These are phyloP conservation scores for Chloroclystis v-ata DNA, from an alignment of 2,888 invertebrate species.

Conservation along the genomic window DNA sequence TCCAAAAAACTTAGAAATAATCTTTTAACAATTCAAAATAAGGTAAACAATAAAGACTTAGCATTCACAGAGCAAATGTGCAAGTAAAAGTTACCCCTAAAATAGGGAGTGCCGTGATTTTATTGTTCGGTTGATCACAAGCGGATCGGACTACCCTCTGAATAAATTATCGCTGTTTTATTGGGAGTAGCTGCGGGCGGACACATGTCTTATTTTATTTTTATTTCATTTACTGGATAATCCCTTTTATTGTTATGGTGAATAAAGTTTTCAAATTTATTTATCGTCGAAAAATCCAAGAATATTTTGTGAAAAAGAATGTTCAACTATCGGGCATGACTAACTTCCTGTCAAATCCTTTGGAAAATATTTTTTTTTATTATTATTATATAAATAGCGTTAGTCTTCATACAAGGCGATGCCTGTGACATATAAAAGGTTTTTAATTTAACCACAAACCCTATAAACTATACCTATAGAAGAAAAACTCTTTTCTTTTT, in stretches of 20 bases:
- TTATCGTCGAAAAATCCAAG: too few species aligned
- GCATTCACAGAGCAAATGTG: slow-evolving; percentile 9
- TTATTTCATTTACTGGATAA: slow-evolving; percentile 17
- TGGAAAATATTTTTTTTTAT: too few species aligned
- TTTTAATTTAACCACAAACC: too few species aligned
- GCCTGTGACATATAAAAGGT: too few species aligned
- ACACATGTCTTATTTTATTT: slow-evolving; percentile 16
- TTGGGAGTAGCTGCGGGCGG: slow-evolving; percentile 24
- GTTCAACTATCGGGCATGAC: too few species aligned
- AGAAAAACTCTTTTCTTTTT: too few species aligned
- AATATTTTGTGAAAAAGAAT: too few species aligned
- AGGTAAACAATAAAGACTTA: slow-evolving; percentile 2
- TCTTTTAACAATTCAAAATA: not conserved
- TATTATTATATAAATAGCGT: too few species aligned
- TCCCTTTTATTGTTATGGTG: not conserved
- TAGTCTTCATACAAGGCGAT: too few species aligned
- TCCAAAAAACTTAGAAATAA: too few species aligned
- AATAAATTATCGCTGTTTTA: slow-evolving; percentile 62
- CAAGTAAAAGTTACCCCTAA: slow-evolving; percentile 8
- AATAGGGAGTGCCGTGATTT: slow-evolving; percentile 50
- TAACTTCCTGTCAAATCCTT: too few species aligned
- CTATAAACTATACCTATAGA: too few species aligned
- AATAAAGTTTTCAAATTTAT: not conserved
- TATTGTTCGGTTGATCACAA: slow-evolving; percentile 57
- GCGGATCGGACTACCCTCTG: slow-evolving; percentile 54